Evolutionary conservation across 2,888 invertebrate genomes (phyloP).

Genomic region (Mimachlamys varia): DNA sequence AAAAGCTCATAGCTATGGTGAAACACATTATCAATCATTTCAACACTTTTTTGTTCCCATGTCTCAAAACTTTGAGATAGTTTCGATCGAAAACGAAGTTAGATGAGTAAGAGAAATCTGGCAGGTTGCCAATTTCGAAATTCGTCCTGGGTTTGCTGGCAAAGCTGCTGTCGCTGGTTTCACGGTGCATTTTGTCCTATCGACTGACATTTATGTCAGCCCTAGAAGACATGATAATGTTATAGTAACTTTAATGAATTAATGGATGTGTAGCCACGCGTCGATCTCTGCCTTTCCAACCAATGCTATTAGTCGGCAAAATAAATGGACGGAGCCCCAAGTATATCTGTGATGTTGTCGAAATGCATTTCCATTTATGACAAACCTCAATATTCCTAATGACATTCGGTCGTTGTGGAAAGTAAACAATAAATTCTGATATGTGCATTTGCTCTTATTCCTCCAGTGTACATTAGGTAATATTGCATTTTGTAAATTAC

Average conservation of each 20-base stretch:
- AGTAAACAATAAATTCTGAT: constrained; percentile 59
- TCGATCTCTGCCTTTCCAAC: constrained; percentile 39
- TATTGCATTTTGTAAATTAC: constrained; percentile 71
- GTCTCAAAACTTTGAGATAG: constrained; percentile 14
- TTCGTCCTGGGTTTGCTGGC: constrained; percentile 5
- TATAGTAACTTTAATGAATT: constrained; percentile 52
- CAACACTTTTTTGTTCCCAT: constrained; percentile 5
- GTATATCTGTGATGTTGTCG: constrained; percentile 39
- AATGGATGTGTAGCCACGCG: constrained; percentile 50
- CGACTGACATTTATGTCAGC: constrained; percentile 36
- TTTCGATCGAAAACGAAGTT: constrained; percentile 14
- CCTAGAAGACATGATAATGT: constrained; percentile 39
- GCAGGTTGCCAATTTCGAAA: constrained; percentile 23
- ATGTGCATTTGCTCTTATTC: constrained; percentile 61
- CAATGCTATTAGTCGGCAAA: constrained; percentile 51
- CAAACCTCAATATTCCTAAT: constrained; percentile 54
- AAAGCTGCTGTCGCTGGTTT: constrained; percentile 25
- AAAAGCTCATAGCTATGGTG: not conserved
- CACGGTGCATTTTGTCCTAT: not conserved
- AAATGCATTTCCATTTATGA: constrained; percentile 42
- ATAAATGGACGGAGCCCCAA: constrained; percentile 49
- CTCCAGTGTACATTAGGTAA: constrained; percentile 70
- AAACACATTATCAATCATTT: constrained; percentile 15
- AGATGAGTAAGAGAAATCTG: constrained; percentile 34
- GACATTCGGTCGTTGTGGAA: constrained; percentile 46